phyloP scores from a whole-genome alignment of 2,113 vertebrate species.

The Zosterops borbonicus region DNA sequence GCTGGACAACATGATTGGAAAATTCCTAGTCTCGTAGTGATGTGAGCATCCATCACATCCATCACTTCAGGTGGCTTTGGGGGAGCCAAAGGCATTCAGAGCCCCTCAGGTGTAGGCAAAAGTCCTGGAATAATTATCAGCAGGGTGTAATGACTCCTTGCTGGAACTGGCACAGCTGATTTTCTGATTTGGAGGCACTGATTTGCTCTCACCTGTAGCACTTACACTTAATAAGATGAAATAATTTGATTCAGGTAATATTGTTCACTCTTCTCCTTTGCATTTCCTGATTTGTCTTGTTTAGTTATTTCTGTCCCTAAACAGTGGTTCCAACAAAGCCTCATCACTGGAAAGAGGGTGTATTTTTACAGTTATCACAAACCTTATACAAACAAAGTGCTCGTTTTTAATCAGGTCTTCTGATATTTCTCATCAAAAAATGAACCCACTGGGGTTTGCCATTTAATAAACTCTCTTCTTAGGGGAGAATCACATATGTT shows the following conservation, averaged over 20 bases:
- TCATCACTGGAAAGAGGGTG: background rate
- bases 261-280: background rate
- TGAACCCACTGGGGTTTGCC: background rate
- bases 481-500: background rate
- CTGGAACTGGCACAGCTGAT: background rate
- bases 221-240: background rate
- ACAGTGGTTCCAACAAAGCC: background rate
- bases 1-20: background rate
- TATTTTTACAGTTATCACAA: background rate
- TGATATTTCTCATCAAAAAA: background rate
- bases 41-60: background rate
- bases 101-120: background rate
- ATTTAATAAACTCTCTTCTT: background rate
- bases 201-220: background rate
- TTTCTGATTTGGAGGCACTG: background rate
- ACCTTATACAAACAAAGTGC: background rate
- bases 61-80: background rate
- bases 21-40: fast-evolving
- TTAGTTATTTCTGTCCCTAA: background rate
- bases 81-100: background rate
- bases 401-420: background rate
- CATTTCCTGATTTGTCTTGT: background rate
- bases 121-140: background rate
- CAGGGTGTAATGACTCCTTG: background rate
- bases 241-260: background rate